Evolutionary conservation across 2,797 vertebrate genomes (phyloP).

Genomic region (Mormyrus proboscirostris): DNA sequence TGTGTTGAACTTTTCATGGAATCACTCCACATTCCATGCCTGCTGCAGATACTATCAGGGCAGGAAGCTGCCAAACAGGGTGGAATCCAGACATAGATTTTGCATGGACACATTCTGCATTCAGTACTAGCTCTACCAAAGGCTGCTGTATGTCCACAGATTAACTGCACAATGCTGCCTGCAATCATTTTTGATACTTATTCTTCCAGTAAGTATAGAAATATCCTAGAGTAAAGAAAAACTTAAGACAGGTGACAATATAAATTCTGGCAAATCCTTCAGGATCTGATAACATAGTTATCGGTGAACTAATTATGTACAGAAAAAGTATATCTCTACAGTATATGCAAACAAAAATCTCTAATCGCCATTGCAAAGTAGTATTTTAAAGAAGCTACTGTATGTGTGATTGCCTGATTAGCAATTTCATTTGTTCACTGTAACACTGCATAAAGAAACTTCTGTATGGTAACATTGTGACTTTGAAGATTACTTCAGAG

Average conservation of each 20-base stretch:
- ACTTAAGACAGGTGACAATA: not conserved
- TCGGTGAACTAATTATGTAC: conserved; percentile 17
- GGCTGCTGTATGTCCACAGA: not conserved
- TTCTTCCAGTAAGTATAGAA: not conserved
- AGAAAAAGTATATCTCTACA: not conserved
- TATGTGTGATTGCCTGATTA: conserved; percentile 2
- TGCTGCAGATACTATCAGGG: not conserved
- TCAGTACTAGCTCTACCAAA: not conserved
- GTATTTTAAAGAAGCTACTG: not conserved
- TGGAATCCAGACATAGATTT: not conserved
- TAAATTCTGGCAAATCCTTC: conserved; percentile 14
- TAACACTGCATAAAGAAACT: not conserved
- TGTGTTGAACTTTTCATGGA: not conserved
- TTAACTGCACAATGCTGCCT: not conserved
- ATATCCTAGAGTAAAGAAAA: not conserved
- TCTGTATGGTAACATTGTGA: not conserved
- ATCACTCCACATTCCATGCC: not conserved
- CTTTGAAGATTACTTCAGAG: not conserved
- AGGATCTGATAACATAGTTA: not conserved
- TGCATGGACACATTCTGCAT: not conserved
- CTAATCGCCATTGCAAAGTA: conserved; percentile 9
- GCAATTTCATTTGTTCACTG: not conserved
- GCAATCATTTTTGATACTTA: not conserved
- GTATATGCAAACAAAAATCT: not conserved
- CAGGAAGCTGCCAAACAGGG: not conserved